phyloP scores from a whole-genome alignment of 1,140 invertebrate species.

The Mactra quadrangularis region DNA sequence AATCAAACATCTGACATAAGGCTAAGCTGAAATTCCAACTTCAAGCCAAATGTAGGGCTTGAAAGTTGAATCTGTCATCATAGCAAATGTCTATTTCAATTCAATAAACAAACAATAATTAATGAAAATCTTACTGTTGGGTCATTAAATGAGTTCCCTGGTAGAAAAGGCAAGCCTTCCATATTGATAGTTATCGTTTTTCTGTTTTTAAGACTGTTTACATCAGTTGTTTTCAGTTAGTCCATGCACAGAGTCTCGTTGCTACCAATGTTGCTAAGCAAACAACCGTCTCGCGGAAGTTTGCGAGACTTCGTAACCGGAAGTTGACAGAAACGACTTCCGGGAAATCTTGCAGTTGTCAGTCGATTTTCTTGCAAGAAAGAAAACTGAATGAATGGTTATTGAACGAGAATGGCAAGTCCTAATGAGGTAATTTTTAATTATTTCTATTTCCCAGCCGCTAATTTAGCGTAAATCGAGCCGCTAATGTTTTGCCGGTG shows the following conservation, averaged over 20 bases:
- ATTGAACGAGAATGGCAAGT: no score
- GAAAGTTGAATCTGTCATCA: no score
- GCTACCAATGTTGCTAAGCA: conserved; percentile 68
- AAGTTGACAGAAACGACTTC: conserved; percentile 22
- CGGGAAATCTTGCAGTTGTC: not conserved
- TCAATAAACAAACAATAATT: no score
- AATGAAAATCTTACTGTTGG: conserved; percentile 88
- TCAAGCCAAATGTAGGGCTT: no score
- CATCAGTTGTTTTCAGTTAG: conserved; percentile 51
- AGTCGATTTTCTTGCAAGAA: no score
- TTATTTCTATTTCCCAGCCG: not conserved
- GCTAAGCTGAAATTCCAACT: no score
- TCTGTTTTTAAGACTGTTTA: conserved; percentile 43
- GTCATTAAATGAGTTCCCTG: conserved; percentile 89
- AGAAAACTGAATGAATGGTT: no score
- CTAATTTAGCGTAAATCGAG: no score
- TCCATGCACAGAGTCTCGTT: conserved; percentile 67
- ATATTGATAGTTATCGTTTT: conserved; percentile 64
- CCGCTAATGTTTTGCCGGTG: no score
- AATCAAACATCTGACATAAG: no score
- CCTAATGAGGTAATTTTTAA: conserved; percentile 38
- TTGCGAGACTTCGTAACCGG: conserved; percentile 58
- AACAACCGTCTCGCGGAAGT: conserved; percentile 65
- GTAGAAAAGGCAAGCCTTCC: conserved; percentile 87
- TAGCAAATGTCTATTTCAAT: no score